A percentile compares a stretch with the other conserved stretches of the same genome.
These are phyloP conservation scores for Asteroscopus sphinx DNA, from an alignment of 2,888 invertebrate genomes.

Conservation along the genomic window DNA sequence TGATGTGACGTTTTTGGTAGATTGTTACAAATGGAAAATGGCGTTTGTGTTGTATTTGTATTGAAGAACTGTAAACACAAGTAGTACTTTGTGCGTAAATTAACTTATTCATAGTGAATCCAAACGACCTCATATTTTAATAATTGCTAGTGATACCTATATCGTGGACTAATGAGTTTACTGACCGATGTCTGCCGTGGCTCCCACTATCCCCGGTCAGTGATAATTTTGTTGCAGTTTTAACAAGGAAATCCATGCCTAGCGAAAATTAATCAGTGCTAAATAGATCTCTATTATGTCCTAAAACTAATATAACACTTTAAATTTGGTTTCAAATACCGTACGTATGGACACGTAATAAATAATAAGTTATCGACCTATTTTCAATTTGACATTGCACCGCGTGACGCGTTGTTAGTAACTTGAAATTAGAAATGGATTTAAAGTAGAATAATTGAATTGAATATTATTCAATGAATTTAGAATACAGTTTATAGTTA, in stretches of 20 bases:
- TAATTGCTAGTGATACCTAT: constrained; percentile 70
- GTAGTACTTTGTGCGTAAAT: constrained; percentile 65
- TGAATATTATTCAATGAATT: constrained; percentile 1
- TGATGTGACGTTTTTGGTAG: constrained; percentile 49
- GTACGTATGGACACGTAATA: constrained; percentile 4
- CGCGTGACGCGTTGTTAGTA: constrained; percentile 84
- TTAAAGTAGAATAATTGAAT: constrained; percentile 22
- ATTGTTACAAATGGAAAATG: constrained; percentile 76
- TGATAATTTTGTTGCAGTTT: constrained; percentile 53
- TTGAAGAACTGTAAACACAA: constrained; percentile 83
- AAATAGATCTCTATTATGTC: not conserved
- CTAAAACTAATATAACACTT: not conserved
- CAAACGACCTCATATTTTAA: constrained; percentile 57
- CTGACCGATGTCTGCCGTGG: constrained; percentile 90
- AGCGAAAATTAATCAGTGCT: constrained; percentile 16
- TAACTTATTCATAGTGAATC: constrained; percentile 54
- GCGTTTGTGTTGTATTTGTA: constrained; percentile 86
- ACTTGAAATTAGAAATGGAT: constrained; percentile 52
- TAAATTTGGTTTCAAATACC: not conserved
- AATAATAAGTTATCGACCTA: constrained; percentile 74
- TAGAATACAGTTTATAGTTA: not conserved
- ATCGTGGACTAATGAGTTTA: constrained; percentile 87
- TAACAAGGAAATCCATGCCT: constrained; percentile 5
- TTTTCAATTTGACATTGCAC: constrained; percentile 84
- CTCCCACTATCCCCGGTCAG: constrained; percentile 89